phyloP scores from a whole-genome alignment of 30 jellyfish, hydroid and myxozoan species.

The Cassiopea andromeda region DNA sequence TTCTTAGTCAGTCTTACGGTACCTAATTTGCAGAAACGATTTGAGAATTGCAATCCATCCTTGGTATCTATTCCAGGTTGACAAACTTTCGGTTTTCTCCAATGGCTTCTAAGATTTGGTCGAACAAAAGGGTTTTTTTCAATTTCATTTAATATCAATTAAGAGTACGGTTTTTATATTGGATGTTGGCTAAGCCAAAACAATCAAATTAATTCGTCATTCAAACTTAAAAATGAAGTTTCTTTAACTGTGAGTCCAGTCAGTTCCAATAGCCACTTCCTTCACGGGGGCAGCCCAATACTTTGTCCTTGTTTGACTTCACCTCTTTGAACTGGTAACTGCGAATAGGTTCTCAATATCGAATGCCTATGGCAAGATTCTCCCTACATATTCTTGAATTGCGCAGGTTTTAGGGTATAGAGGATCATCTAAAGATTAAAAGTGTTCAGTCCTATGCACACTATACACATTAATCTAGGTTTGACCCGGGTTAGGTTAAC shows the following conservation, averaged over 20 bases:
- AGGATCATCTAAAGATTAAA: too few relatives aligned
- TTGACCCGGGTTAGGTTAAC: too few relatives aligned
- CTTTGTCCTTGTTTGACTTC: not conserved
- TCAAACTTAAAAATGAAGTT: slow-evolving; percentile 35
- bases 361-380: not conserved
- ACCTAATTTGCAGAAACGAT: slow-evolving; percentile 12
- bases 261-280: not conserved
- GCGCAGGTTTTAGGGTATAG: too few relatives aligned
- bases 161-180: slow-evolving; percentile 39
- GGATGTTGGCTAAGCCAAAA: slow-evolving; percentile 62
- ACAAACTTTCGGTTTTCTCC: slow-evolving; percentile 25
- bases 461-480: too few relatives aligned
- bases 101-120: slow-evolving; percentile 25
- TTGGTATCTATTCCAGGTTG: not conserved
- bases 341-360: not conserved
- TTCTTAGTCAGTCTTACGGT: not conserved
- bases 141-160: slow-evolving; percentile 51
- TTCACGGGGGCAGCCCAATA: slow-evolving; percentile 13
- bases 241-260: slow-evolving; percentile 11
- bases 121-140: slow-evolving; percentile 33
- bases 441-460: too few relatives aligned
- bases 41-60: slow-evolving; percentile 8
- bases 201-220: slow-evolving; percentile 56
- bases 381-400: too few relatives aligned
- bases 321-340: not conserved